Percentiles rank a stretch among this genome's conserved stretches.
These are phyloP conservation scores for Ciconia maguari DNA, from an alignment of 2,113 vertebrate genomes.

Conservation along the genomic window DNA sequence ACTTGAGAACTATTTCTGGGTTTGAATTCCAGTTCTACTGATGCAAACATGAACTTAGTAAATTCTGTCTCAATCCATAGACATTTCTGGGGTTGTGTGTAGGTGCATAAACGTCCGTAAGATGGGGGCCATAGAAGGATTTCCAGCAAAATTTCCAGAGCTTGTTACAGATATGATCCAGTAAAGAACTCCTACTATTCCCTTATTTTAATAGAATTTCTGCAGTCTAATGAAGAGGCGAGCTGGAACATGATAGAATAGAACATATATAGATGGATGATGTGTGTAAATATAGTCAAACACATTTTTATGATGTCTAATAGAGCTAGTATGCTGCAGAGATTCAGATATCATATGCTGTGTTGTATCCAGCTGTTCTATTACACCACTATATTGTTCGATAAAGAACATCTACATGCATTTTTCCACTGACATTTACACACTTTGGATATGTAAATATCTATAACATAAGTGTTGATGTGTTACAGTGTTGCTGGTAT, in stretches of 20 bases:
- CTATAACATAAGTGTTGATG: background rate
- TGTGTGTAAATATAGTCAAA: background rate
- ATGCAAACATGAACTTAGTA: background rate
- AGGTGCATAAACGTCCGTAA: rapidly evolving
- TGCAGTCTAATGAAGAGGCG: background rate
- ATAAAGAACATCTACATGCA: background rate
- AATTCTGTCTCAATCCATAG: background rate
- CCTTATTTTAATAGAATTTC: background rate
- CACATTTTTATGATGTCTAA: background rate
- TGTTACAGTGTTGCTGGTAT: background rate
- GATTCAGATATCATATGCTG: no score
- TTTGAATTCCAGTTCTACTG: background rate
- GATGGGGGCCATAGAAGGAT: background rate
- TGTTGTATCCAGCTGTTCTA: background rate
- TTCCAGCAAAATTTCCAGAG: background rate
- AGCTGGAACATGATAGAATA: rapidly evolving
- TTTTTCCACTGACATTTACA: background rate
- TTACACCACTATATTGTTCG: background rate
- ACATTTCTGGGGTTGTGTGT: background rate
- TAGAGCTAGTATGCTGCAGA: background rate
- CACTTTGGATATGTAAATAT: constrained; percentile 35
- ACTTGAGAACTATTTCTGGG: background rate
- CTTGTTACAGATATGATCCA: background rate
- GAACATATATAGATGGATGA: background rate
- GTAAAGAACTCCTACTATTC: background rate